phyloP scores from a whole-genome alignment of 2,113 vertebrate species.

The Aleadryas rufinucha region DNA sequence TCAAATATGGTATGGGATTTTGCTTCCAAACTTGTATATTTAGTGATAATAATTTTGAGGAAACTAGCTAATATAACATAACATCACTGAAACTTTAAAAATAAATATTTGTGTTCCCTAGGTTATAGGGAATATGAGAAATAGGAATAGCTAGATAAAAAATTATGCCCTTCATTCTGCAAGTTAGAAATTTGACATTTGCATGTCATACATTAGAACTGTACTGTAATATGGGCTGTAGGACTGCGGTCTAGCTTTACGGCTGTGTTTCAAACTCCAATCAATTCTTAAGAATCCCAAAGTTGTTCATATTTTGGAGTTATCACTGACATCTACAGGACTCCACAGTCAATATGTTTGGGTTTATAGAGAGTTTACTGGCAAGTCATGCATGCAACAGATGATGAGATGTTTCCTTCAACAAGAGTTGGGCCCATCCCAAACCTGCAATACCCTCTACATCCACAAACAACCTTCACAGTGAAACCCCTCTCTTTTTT shows the following conservation, averaged over 20 bases:
- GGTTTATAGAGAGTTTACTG: not conserved
- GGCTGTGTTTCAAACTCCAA: not conserved
- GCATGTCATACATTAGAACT: not conserved
- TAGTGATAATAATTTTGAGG: not conserved
- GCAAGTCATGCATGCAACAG: not conserved
- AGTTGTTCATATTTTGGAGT: not conserved
- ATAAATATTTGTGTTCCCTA: not conserved
- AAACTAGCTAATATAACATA: not conserved
- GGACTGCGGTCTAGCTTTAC: not conserved
- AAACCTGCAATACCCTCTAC: not conserved
- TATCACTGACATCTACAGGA: not conserved
- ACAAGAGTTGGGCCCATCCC: not conserved
- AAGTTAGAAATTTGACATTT: not conserved
- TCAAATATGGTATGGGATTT: not conserved
- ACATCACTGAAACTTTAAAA: not conserved
- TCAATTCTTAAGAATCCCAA: not conserved
- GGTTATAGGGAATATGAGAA: not conserved
- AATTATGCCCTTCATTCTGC: not conserved
- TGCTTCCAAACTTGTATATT: not conserved
- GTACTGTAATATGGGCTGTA: not conserved
- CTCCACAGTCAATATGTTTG: not conserved
- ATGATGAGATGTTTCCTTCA: accelerated
- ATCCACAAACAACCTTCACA: not conserved
- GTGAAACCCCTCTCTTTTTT: not conserved
- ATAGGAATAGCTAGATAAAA: not conserved